Evolutionary conservation across 2,888 invertebrate species (phyloP).

Genomic region (Orthonevra nobilis): DNA sequence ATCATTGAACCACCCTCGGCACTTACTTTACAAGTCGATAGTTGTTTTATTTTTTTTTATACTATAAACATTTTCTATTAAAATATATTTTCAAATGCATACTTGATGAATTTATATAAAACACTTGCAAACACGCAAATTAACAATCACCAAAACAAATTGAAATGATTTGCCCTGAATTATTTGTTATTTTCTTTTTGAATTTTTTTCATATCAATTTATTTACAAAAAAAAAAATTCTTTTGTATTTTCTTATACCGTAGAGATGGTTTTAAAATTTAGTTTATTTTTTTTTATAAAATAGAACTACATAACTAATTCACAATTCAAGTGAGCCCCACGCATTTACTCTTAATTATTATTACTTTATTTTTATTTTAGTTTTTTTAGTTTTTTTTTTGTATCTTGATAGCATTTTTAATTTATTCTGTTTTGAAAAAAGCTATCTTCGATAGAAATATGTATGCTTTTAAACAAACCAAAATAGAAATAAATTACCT

Average conservation of each 20-base stretch:
- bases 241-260: too few species aligned
- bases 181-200: neutral
- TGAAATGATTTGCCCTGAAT: constrained; percentile 21
- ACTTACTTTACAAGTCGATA: too few species aligned
- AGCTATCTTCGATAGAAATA: neutral
- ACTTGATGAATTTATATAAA: too few species aligned
- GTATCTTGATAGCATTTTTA: neutral
- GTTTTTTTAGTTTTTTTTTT: neutral
- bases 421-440: too few species aligned
- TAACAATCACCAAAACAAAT: constrained; percentile 11
- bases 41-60: neutral
- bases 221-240: too few species aligned
- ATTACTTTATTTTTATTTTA: too few species aligned
- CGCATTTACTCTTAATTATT: constrained; percentile 52
- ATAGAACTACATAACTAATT: constrained; percentile 23
- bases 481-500: neutral
- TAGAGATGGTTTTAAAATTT: too few species aligned
- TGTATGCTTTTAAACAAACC: neutral
- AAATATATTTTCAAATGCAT: constrained; percentile 2
- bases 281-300: too few species aligned
- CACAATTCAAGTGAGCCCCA: constrained; percentile 71
- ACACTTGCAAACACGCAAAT: constrained; percentile 34
- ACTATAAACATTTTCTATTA: too few species aligned
- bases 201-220: too few species aligned
- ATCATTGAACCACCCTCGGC: too few species aligned